Percentiles rank a stretch among this genome's conserved stretches.
Evolutionary conservation across 2,797 vertebrate species (phyloP).

Genomic region (Ctenopoma multispine): DNA sequence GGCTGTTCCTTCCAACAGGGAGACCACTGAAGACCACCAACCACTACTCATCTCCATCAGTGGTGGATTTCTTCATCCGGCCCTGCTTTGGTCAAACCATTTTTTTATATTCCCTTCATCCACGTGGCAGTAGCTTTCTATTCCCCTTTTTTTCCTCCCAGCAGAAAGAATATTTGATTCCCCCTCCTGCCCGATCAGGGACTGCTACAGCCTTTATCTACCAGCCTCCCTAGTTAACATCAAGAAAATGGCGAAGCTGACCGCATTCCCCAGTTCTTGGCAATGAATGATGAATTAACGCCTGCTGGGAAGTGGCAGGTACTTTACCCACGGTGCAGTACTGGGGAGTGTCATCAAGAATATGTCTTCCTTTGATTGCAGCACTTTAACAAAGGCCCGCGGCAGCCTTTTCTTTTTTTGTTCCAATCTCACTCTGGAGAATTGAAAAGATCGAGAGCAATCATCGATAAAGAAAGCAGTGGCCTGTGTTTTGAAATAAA

Average conservation of each 20-base stretch:
- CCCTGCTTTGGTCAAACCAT: slow-evolving; percentile 9
- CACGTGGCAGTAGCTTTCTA: slow-evolving; percentile 27
- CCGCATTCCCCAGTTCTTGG: not conserved
- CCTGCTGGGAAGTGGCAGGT: slow-evolving; percentile 19
- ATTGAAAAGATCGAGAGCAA: slow-evolving; percentile 31
- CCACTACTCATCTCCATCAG: slow-evolving; percentile 56
- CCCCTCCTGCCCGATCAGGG: slow-evolving; percentile 8
- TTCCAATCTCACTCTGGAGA: slow-evolving; percentile 14
- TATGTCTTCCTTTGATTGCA: slow-evolving; percentile 43
- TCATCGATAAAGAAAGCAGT: slow-evolving; percentile 8
- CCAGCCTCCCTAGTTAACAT: slow-evolving; percentile 19
- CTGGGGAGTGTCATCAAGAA: slow-evolving; percentile 4
- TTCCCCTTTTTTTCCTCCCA: not conserved
- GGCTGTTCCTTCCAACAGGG: slow-evolving; percentile 22
- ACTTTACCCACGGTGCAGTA: slow-evolving; percentile 14
- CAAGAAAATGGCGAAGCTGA: slow-evolving; percentile 9
- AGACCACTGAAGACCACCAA: slow-evolving; percentile 47
- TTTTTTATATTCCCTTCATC: slow-evolving; percentile 22
- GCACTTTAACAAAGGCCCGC: slow-evolving; percentile 38
- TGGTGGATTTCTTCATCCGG: slow-evolving; percentile 29
- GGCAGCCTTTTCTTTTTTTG: slow-evolving; percentile 5
- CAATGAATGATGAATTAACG: slow-evolving; percentile 23
- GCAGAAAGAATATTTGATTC: slow-evolving; percentile 34
- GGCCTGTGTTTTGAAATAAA: slow-evolving; percentile 16
- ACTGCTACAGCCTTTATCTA: slow-evolving; percentile 34